Conservation (phyloP, 1,140 invertebrate species). For the Radopholus similis region DNA sequence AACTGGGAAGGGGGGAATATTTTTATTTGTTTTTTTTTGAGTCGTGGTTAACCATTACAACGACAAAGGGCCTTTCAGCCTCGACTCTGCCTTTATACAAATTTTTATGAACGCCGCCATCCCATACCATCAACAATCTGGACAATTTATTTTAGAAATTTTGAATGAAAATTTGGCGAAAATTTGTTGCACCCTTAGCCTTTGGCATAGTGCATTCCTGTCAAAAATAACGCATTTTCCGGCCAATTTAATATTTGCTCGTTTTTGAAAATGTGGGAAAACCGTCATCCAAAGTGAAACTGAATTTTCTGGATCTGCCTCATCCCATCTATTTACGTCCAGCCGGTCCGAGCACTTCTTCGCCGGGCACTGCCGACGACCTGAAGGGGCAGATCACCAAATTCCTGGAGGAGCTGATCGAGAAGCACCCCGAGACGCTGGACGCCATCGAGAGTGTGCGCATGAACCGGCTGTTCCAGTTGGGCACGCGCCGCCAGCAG, state of each 20-base stretch:
- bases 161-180: not conserved
- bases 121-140: too few relatives aligned
- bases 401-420: slow-evolving; percentile 56
- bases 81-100: too few relatives aligned
- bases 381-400: slow-evolving; percentile 55
- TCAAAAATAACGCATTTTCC: too few relatives aligned
- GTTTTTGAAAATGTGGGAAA: not conserved
- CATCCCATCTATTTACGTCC: not conserved
- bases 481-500: not conserved
- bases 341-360: not conserved
- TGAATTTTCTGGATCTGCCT: too few relatives aligned
- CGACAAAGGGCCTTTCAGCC: too few relatives aligned
- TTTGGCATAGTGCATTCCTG: too few relatives aligned
- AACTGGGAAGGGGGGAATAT: too few relatives aligned
- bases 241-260: too few relatives aligned
- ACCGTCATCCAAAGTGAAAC: too few relatives aligned
- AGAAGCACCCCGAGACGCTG: slow-evolving; percentile 57
- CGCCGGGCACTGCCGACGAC: slow-evolving; percentile 25
- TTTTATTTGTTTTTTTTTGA: too few relatives aligned
- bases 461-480: slow-evolving; percentile 39
- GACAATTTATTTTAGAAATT: not conserved
- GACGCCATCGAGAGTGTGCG: slow-evolving; percentile 57
- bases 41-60: too few relatives aligned
- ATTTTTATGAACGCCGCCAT: too few relatives aligned
- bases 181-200: not conserved